Conservation (phyloP, 2,113 vertebrate genomes). For the Amphilophus citrinellus region DNA sequence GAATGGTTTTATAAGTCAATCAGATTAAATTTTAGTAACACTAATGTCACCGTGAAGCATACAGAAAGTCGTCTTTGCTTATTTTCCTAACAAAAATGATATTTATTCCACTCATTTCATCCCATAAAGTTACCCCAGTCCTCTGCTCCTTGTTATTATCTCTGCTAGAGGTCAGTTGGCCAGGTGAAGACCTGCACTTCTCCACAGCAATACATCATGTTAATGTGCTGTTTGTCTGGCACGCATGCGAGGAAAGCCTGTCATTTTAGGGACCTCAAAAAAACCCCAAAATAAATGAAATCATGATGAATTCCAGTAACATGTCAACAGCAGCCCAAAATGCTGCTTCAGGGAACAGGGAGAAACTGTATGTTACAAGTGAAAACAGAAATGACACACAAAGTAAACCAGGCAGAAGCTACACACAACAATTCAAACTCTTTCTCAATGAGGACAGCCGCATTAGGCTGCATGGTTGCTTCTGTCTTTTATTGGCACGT, state of each 20-base stretch:
- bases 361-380: background rate
- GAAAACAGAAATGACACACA: background rate
- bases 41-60: background rate
- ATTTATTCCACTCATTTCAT: background rate
- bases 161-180: background rate
- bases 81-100: background rate
- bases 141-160: too few species aligned
- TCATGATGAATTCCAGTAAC: background rate
- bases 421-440: background rate
- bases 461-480: background rate
- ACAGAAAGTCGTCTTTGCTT: background rate
- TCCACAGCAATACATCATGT: background rate
- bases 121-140: background rate
- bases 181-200: background rate
- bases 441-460: background rate
- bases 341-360: background rate
- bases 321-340: background rate
- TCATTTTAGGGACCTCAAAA: background rate
- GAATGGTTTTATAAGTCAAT: background rate
- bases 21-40: background rate
- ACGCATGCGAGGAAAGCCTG: background rate
- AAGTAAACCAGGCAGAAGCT: background rate
- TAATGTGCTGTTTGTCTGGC: conserved; percentile 19
- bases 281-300: background rate
- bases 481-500: conserved; percentile 27